Evolutionary conservation across 2,113 vertebrate species (phyloP).

Genomic region (Platysteira castanea): DNA sequence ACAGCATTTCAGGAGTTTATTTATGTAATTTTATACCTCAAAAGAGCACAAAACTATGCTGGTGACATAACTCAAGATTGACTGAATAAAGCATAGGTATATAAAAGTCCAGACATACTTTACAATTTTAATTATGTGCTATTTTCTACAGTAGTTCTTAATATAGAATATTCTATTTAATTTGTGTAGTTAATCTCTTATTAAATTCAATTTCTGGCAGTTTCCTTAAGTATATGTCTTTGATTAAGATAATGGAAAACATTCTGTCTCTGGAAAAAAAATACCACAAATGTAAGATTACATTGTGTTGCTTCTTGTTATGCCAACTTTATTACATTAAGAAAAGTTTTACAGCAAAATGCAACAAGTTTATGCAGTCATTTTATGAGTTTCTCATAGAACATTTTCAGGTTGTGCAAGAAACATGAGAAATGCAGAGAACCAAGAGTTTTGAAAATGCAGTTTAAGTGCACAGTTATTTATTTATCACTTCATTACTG

Average conservation of each 20-base stretch:
- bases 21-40: neutral
- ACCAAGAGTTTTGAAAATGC: neutral
- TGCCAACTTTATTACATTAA: neutral
- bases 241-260: neutral
- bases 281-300: accelerated
- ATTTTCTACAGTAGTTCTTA: neutral
- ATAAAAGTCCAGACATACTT: neutral
- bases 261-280: neutral
- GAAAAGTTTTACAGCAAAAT: neutral
- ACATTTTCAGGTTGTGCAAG: neutral
- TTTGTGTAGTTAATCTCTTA: neutral
- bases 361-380: neutral
- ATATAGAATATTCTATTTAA: neutral
- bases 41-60: neutral
- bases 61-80: neutral
- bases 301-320: neutral
- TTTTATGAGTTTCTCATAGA: neutral
- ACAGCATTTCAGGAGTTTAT: neutral
- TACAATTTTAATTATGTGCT: neutral
- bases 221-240: neutral
- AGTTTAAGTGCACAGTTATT: neutral
- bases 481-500: neutral
- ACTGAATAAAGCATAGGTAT: neutral
- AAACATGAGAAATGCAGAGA: neutral
- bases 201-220: neutral